phyloP scores from a whole-genome alignment of 2,888 invertebrate genomes.

The Taphrorychus bicolor region DNA sequence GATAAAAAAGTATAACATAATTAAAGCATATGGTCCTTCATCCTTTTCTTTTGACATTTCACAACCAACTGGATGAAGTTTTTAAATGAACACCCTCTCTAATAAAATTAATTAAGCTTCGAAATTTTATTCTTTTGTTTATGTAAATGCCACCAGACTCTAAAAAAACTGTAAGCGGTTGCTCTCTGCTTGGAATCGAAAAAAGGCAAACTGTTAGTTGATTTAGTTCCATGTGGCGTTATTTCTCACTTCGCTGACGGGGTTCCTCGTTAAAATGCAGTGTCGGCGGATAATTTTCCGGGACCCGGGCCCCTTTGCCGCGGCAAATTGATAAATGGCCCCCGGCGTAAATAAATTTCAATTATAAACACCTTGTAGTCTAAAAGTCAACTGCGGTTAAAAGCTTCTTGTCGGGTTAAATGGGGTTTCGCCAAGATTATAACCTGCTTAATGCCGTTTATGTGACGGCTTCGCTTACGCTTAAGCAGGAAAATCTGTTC shows the following conservation, averaged over 20 bases:
- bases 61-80: no score
- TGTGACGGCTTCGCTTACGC: not conserved
- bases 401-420: conserved; percentile 5
- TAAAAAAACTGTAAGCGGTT: no score
- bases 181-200: no score
- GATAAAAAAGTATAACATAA: no score
- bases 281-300: not conserved
- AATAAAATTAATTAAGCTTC: no score
- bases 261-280: conserved; percentile 13
- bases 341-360: conserved; percentile 10
- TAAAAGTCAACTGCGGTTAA: conserved; percentile 11
- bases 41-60: no score
- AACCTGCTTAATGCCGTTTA: not conserved
- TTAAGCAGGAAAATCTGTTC: not conserved
- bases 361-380: conserved; percentile 13
- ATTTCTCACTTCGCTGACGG: not conserved
- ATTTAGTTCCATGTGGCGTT: not conserved
- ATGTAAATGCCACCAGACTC: no score
- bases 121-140: no score
- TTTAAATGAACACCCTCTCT: no score
- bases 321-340: conserved; percentile 6
- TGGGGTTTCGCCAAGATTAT: conserved; percentile 1
- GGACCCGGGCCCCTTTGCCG: not conserved
- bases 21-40: no score
- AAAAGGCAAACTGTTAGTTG: not conserved